phyloP scores from a whole-genome alignment of 2,888 invertebrate genomes.

The Spicauda simplicius region DNA sequence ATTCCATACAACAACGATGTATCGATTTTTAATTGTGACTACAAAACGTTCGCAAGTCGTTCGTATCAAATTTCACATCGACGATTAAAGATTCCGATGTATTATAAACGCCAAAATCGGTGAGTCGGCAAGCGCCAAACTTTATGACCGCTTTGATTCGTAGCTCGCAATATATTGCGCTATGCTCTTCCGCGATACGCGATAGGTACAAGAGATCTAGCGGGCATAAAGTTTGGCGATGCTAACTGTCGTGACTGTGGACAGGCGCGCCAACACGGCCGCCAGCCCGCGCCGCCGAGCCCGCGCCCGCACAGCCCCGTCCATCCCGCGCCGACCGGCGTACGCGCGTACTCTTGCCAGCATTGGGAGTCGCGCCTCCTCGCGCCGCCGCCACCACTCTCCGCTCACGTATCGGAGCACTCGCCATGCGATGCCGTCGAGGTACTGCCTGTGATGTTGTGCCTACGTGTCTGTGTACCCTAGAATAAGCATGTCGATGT shows the following conservation, averaged over 20 bases:
- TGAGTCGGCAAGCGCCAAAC: constrained; percentile 8
- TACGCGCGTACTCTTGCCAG: constrained; percentile 85
- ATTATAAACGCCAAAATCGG: neutral
- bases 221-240: neutral
- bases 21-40: neutral
- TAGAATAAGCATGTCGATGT: constrained; percentile 47
- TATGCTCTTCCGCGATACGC: neutral
- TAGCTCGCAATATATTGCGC: too few relatives aligned
- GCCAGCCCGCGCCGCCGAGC: constrained; percentile 81
- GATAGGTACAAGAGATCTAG: neutral
- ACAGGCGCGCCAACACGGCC: constrained; percentile 84
- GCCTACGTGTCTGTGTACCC: constrained; percentile 52
- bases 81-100: too few relatives aligned
- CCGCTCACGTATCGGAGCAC: constrained; percentile 77
- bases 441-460: constrained; percentile 69
- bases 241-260: constrained; percentile 23
- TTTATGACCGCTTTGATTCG: constrained; percentile 1
- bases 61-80: neutral
- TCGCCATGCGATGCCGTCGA: constrained; percentile 79
- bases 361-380: constrained; percentile 85
- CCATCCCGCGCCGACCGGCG: constrained; percentile 83
- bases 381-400: constrained; percentile 77
- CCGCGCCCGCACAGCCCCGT: constrained; percentile 80
- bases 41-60: neutral
- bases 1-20: neutral